Percentiles rank a stretch among this genome's conserved stretches.
phyloP scores from a whole-genome alignment of 2,888 invertebrate species.

The Diarsia brunnea region DNA sequence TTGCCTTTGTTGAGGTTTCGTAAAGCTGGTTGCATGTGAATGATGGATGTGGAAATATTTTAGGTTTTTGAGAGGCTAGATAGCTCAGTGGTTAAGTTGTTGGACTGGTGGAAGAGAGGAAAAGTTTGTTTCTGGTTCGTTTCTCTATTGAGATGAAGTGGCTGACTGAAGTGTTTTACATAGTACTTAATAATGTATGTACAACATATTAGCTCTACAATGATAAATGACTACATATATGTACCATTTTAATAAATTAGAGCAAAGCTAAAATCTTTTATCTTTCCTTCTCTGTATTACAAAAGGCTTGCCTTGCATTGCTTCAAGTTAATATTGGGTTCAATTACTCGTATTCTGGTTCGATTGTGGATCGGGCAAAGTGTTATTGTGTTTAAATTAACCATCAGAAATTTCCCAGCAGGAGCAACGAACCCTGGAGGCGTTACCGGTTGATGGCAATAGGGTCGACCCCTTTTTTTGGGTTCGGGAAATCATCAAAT shows the following conservation, averaged over 20 bases:
- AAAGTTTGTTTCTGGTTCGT: neutral
- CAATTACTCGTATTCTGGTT: too few relatives aligned
- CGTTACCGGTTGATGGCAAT: too few relatives aligned
- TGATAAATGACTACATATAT: too few relatives aligned
- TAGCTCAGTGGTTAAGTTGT: neutral
- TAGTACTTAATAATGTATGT: too few relatives aligned
- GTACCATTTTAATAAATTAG: neutral
- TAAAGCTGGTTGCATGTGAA: conserved; percentile 28
- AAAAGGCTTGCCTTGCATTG: neutral
- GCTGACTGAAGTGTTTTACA: too few relatives aligned
- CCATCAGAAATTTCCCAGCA: too few relatives aligned
- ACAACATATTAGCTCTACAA: neutral
- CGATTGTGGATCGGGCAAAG: too few relatives aligned
- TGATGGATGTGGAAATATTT: conserved; percentile 31
- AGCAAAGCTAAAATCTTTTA: neutral
- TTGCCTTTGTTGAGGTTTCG: conserved; percentile 31
- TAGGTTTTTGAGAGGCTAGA: neutral
- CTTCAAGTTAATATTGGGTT: neutral
- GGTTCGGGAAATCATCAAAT: too few relatives aligned
- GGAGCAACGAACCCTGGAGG: too few relatives aligned
- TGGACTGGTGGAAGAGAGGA: neutral
- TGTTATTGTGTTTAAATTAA: too few relatives aligned
- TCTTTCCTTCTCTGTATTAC: neutral
- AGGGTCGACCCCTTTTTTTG: too few relatives aligned
- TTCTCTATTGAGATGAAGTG: neutral